Evolutionary conservation across 2,888 invertebrate genomes (phyloP).

Genomic region (Pecten maximus): DNA sequence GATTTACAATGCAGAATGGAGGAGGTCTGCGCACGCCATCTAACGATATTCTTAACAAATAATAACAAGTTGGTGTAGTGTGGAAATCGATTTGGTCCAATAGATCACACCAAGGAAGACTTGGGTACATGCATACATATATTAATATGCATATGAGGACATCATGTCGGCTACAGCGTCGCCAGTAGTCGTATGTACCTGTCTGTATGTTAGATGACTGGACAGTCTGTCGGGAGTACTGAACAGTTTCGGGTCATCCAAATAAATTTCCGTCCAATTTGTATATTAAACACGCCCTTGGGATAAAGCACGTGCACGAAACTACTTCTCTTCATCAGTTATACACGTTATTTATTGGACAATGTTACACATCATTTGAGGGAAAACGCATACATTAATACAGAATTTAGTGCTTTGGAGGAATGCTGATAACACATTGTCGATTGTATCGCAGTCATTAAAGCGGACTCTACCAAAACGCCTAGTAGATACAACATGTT

Average conservation of each 20-base stretch:
- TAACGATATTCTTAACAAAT: conserved; percentile 15
- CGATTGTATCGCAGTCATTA: not conserved
- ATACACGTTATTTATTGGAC: not conserved
- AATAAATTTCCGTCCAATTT: not conserved
- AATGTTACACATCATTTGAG: not conserved
- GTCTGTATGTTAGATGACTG: not conserved
- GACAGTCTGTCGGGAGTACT: not conserved
- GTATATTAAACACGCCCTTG: not conserved
- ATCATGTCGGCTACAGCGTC: not conserved
- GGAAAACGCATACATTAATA: not conserved
- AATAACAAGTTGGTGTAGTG: not conserved
- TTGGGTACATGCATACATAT: conserved; percentile 36
- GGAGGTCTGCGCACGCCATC: not conserved
- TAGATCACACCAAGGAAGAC: not conserved
- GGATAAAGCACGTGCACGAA: not conserved
- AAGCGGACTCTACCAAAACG: not conserved
- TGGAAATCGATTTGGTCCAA: not conserved
- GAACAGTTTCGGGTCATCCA: not conserved
- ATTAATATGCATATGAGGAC: conserved; percentile 27
- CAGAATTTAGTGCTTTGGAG: not conserved
- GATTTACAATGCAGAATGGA: not conserved
- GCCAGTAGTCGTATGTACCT: not conserved
- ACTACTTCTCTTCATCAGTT: not conserved
- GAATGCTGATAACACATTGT: not conserved
- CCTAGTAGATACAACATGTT: no score